Evolutionary conservation across 2,888 invertebrate species (phyloP), one percentile per base, ranked within the genome.

Genomic region (Dynastes grantii): DNA sequence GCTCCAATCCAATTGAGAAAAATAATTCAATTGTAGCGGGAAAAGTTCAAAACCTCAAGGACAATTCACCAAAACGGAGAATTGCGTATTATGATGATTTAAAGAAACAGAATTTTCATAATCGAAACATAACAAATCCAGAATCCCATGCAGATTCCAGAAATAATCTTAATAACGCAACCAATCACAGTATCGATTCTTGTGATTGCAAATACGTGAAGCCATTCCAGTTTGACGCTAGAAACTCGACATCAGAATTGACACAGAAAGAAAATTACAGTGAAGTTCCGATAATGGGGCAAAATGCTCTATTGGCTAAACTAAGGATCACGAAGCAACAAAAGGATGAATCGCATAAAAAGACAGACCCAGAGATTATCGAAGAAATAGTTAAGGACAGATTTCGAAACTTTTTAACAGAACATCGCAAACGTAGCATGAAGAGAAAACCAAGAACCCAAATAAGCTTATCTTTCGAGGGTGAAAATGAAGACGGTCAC

Each of bases 281-380:
- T 1, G 64, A 61, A 32, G 49, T 76, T 13, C 83, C 83, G 2
- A 76, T 81, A 64, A 83, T 83, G 83, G 83, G 83, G 2, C 82
- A 78, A 49, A 78, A 53, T 8, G 81, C 82, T 0, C 61, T 82
- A 27, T 79, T 82, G 9, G 75, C 78, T 9, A 82, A 81, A 76
- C 58, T 49, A 27, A 77, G 67, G 32, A 53, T 40, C 32, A 16
- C 11, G 67, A 73, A 55, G 22, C n/a, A 51, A 13, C 63, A 68
- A 67, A 67, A 16, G 27, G 49, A 71, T n/a, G 29, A 8, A 45
- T 64, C n/a, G 32, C 29, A 51, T 27, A 58, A 49, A 1, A 79
- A 80, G 16, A 68, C 22, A 1, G 83, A 83, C 58, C 79, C 81
- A 0, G 80, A 83, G 70, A 81, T 83, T 8, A 76, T 83, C 40